Evolutionary conservation across 2,113 vertebrate species (phyloP), one percentile per base, ranked within the genome.

Genomic region (Trogon surrucura): DNA sequence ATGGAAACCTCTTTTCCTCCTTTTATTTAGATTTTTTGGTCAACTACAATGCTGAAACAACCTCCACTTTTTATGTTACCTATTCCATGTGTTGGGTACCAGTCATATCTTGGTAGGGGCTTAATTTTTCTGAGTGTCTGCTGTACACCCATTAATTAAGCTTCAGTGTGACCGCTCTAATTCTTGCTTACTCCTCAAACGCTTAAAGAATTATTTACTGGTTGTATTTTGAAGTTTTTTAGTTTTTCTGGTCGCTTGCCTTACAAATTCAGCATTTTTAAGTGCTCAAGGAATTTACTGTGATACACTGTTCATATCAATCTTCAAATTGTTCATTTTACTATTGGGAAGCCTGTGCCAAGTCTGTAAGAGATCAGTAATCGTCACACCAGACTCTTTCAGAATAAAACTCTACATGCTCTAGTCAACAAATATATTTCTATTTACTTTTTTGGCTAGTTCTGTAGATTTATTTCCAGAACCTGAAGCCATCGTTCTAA

Each of bases 51-150:
- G 61, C 57, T 96, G 88, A 96, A 95, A 96, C 97, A 95, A 94
- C 96, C 97, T 95, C 93, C 93, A 80, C 90, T 98, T 98, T 98
- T 98, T 95, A 92, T 97, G 96, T 98, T 98, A 97, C 96, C 94
- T 88, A 69, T 96, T 98, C 97, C 95, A 97, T 98, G 98, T 98
- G 96, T 94, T 91, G 27, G 93, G 34, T 88, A 75, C 44, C 64
- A 48, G 38, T 95, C 32, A 13, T 51, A 58, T 47, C 15, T 62
- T 75, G 47, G 7, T 71, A 17, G 64, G 16, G 79, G 45, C 61
- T 75, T 14, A 58, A 83, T 11, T 22, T 79, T 89, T 87, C 73
- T 74, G 53, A 92, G 12, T 6, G 22, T 66, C 77, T 95, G 26
- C 75, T 29, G 26, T 41, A 38, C 34, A 57, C 8, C 26, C 16